Evolutionary conservation across 2,888 invertebrate genomes (phyloP).

Genomic region (Dinocampus coccinellae): DNA sequence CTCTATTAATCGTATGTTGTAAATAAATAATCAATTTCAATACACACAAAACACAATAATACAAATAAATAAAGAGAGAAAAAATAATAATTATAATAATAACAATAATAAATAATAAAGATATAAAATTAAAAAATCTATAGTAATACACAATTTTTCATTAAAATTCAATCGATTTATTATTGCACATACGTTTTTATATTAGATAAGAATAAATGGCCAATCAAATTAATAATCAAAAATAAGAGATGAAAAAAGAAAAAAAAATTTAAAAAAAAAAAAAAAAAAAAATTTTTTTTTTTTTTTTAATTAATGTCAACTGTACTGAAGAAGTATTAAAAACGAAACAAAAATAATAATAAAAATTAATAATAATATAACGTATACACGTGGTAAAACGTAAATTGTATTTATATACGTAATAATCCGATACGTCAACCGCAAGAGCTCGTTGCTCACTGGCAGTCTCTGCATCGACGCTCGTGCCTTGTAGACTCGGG

Average conservation of each 20-base stretch:
- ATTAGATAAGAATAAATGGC: not conserved
- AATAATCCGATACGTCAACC: slow-evolving; percentile 44
- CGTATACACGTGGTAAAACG: slow-evolving; percentile 51
- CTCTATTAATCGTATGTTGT: not conserved
- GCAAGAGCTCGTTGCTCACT: slow-evolving; percentile 63
- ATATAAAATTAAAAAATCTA: no score
- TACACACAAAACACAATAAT: not conserved
- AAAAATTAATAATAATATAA: not conserved
- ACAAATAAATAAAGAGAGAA: no score
- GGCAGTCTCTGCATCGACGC: slow-evolving; percentile 67
- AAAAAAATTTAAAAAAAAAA: no score
- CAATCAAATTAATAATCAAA: no score
- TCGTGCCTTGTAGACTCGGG: no score
- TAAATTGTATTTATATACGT: slow-evolving; percentile 31
- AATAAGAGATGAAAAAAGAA: no score
- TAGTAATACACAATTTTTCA: not conserved
- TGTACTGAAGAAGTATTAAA: no score
- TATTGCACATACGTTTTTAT: no score
- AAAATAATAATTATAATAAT: no score
- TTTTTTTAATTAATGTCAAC: no score
- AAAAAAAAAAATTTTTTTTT: no score
- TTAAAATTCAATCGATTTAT: not conserved
- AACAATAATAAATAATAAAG: no score
- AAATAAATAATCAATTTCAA: not conserved
- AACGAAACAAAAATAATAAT: not conserved